A percentile compares a stretch with the other conserved stretches of the same genome.
These are phyloP conservation scores for Hydra vulgaris DNA, from an alignment of 30 jellyfish, hydroid and myxozoan genomes.

Conservation along the genomic window DNA sequence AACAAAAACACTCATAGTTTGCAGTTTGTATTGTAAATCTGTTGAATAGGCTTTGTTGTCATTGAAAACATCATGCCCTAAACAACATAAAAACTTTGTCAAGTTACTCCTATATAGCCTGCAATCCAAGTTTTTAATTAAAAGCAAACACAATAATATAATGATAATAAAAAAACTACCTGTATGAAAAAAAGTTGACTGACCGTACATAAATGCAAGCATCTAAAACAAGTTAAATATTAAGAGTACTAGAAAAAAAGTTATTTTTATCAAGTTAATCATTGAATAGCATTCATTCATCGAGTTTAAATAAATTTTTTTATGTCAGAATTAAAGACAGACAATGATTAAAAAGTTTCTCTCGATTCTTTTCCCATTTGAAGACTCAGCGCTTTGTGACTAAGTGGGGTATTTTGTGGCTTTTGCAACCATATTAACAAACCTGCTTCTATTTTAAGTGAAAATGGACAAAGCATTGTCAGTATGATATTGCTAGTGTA, in stretches of 20 bases:
- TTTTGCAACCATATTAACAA: no score
- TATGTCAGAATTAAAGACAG: no score
- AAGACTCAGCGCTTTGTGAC: no score
- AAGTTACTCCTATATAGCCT: neutral
- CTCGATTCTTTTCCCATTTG: no score
- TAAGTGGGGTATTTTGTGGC: no score
- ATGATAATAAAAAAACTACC: constrained; percentile 34
- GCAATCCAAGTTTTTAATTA: neutral
- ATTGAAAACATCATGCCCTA: constrained; percentile 82
- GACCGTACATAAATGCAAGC: constrained; percentile 83
- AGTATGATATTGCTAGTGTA: no score
- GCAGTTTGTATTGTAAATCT: constrained; percentile 67
- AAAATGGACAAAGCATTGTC: no score
- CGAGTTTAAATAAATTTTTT: no score
- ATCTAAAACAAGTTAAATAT: constrained; percentile 37
- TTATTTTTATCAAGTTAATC: no score
- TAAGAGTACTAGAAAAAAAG: neutral
- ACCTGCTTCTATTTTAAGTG: no score
- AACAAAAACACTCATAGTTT: constrained; percentile 48
- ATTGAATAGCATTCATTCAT: neutral
- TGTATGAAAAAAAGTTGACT: constrained; percentile 71
- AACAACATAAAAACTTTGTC: neutral
- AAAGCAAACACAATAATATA: neutral
- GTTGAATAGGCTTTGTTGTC: constrained; percentile 55
- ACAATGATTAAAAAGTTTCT: no score